Evolutionary conservation across 2,888 invertebrate genomes (phyloP).

Genomic region (Plutella xylostella): DNA sequence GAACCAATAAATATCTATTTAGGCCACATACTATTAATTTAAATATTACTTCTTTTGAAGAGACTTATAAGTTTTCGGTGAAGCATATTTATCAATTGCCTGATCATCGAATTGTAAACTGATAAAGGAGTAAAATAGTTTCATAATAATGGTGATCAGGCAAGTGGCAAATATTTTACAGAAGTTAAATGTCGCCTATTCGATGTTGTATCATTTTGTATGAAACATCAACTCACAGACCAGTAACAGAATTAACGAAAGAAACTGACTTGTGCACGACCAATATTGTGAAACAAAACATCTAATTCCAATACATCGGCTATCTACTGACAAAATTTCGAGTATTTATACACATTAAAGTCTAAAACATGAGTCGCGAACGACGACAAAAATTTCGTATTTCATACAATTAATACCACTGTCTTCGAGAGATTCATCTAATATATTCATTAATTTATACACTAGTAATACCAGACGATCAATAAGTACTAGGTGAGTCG

Average conservation of each 20-base stretch:
- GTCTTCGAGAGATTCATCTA: constrained; percentile 58
- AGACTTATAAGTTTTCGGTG: neutral
- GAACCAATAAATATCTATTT: neutral
- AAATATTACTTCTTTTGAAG: neutral
- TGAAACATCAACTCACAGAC: neutral
- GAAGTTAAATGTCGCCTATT: neutral
- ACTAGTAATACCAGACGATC: constrained; percentile 60
- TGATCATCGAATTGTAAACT: neutral
- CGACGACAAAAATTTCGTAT: constrained; percentile 50
- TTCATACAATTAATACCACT: constrained; percentile 57
- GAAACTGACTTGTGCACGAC: neutral
- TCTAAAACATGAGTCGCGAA: constrained; percentile 56
- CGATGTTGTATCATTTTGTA: neutral
- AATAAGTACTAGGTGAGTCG: constrained; percentile 59
- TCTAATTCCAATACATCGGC: constrained; percentile 36
- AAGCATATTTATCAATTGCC: neutral
- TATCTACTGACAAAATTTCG: constrained; percentile 52
- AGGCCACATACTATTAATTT: neutral
- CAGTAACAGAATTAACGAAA: neutral
- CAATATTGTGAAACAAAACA: constrained; percentile 1
- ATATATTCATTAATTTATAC: constrained; percentile 53
- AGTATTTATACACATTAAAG: constrained; percentile 57
- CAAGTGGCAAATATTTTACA: neutral
- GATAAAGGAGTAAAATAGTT: no score
- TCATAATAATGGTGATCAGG: neutral